These are phyloP conservation scores for Heliconius melpomene DNA, from an alignment of 1,140 invertebrate species.

Conservation along the genomic window DNA sequence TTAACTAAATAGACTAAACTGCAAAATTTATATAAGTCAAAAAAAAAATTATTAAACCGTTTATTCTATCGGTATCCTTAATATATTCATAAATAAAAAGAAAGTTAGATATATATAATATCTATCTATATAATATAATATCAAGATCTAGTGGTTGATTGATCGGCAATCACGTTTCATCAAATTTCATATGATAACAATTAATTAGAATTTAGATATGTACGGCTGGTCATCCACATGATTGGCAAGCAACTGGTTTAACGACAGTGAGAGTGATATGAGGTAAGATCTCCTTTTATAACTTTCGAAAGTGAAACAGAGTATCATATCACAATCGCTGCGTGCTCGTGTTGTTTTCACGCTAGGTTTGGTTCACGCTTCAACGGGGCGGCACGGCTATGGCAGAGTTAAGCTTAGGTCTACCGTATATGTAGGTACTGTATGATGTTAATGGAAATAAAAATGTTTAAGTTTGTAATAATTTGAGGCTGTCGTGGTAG, in stretches of 20 bases:
- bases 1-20: no score
- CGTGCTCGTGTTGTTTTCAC: conserved; percentile 44
- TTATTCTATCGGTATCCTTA: no score
- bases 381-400: conserved; percentile 34
- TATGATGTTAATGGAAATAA: conserved; percentile 24
- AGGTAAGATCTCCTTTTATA: conserved; percentile 46
- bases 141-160: not conserved
- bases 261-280: conserved; percentile 46
- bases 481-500: no score
- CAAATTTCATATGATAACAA: conserved; percentile 24
- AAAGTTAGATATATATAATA: no score
- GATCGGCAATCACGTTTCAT: conserved; percentile 27
- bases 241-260: conserved; percentile 48
- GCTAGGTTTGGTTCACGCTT: conserved; percentile 43
- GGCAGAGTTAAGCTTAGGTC: conserved; percentile 21
- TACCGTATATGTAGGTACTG: no score
- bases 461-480: not conserved
- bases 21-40: no score
- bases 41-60: no score
- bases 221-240: conserved; percentile 32
- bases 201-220: conserved; percentile 33
- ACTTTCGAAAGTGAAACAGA: conserved; percentile 50
- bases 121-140: no score
- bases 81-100: no score
- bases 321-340: conserved; percentile 41